Conservation (phyloP, 2,888 invertebrate genomes). For the Pyralis farinalis region DNA sequence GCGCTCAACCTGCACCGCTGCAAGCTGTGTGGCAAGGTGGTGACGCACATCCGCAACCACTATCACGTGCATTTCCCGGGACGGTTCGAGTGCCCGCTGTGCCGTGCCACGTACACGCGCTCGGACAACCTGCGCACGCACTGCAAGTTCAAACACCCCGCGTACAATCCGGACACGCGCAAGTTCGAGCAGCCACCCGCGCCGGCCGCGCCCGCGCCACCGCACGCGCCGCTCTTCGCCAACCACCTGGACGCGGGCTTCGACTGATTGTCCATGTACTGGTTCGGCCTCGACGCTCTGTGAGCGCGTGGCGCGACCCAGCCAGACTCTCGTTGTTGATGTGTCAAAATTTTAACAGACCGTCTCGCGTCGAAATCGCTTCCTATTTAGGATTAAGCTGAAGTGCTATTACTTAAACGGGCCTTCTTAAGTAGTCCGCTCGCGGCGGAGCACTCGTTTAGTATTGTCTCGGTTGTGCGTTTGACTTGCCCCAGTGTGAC, state of each 20-base stretch:
- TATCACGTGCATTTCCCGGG: slow-evolving; percentile 97
- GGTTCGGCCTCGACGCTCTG: slow-evolving; percentile 68
- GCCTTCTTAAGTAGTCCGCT: slow-evolving; percentile 49
- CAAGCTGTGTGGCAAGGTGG: slow-evolving; percentile 96
- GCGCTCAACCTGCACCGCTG: slow-evolving; percentile 96
- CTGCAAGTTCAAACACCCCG: slow-evolving; percentile 96
- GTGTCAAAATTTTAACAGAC: slow-evolving; percentile 53
- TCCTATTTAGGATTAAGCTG: slow-evolving; percentile 76
- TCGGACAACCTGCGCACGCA: slow-evolving; percentile 96
- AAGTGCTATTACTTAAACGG: slow-evolving; percentile 79
- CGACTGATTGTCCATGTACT: slow-evolving; percentile 73
- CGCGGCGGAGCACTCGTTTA: slow-evolving; percentile 61
- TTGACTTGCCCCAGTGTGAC: slow-evolving; percentile 76
- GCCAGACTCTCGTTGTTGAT: slow-evolving; percentile 40
- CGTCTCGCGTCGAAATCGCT: slow-evolving; percentile 58
- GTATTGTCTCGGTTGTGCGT: slow-evolving; percentile 79
- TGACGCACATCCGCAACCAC: slow-evolving; percentile 96
- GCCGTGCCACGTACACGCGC: slow-evolving; percentile 94
- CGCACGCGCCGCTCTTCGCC: slow-evolving; percentile 78
- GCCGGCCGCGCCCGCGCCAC: slow-evolving; percentile 71
- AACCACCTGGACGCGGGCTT: slow-evolving; percentile 81
- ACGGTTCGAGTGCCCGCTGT: slow-evolving; percentile 94
- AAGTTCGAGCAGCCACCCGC: slow-evolving; percentile 90
- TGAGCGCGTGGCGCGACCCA: slow-evolving; percentile 45
- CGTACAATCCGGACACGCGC: slow-evolving; percentile 92